Evolutionary conservation across 37 sponge, comb jelly and placozoan genomes (phyloP).

Genomic region (Aplysina aerophoba): DNA sequence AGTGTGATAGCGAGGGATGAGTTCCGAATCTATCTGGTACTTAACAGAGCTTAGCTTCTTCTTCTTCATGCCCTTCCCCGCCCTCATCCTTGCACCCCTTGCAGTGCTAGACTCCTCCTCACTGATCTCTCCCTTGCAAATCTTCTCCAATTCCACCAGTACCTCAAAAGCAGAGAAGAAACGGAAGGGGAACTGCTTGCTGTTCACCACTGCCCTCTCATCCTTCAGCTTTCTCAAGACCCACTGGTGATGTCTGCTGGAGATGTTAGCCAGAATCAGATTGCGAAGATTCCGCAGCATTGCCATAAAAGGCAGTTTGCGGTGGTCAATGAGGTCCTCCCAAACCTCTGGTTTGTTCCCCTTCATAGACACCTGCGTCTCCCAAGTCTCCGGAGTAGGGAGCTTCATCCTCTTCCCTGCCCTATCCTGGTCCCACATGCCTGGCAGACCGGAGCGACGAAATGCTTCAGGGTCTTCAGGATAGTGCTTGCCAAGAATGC

Average conservation of each 20-base stretch:
- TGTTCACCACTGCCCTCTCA: slow-evolving; percentile 90
- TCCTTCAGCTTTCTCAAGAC: slow-evolving; percentile 86
- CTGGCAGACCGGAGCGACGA: slow-evolving; percentile 83
- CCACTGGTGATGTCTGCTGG: slow-evolving; percentile 83
- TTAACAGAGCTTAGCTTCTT: slow-evolving; percentile 9
- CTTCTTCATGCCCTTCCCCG: slow-evolving; percentile 32
- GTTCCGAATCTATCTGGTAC: slow-evolving; percentile 38
- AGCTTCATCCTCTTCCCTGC: slow-evolving; percentile 99
- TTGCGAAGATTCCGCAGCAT: slow-evolving; percentile 97
- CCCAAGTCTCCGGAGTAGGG: slow-evolving; percentile 97
- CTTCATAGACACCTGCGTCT: slow-evolving; percentile 91
- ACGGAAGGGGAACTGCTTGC: slow-evolving; percentile 96
- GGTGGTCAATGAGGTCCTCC: slow-evolving; percentile 95
- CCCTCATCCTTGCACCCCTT: slow-evolving; percentile 10
- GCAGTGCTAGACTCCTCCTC: background rate
- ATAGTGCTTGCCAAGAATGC: slow-evolving; percentile 91
- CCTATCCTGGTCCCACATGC: slow-evolving; percentile 91
- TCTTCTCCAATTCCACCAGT: slow-evolving; percentile 79
- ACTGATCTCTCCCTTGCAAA: slow-evolving; percentile 36
- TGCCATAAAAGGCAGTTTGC: slow-evolving; percentile 98
- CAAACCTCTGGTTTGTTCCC: slow-evolving; percentile 94
- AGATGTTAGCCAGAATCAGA: slow-evolving; percentile 85
- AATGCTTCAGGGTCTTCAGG: slow-evolving; percentile 92
- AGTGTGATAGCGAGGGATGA: slow-evolving; percentile 72
- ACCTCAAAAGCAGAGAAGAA: slow-evolving; percentile 98